Evolutionary conservation across 2,888 invertebrate genomes (phyloP).

Genomic region (Folsomia manolachei): DNA sequence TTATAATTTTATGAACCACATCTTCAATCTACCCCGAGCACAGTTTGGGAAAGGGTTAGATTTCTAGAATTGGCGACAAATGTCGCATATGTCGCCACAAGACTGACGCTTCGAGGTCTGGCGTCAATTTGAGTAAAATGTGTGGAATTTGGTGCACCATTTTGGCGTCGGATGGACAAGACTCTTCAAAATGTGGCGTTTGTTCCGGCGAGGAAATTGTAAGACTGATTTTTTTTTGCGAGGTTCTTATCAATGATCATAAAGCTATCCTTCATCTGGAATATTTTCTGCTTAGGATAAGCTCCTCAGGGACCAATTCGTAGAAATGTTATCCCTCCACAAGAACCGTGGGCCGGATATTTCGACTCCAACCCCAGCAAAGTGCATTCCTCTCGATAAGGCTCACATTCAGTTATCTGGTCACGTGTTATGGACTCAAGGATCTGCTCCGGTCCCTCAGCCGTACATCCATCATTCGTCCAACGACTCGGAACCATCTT

Average conservation of each 20-base stretch:
- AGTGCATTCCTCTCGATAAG: background rate
- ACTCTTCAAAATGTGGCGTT: background rate
- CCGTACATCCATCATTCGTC: conserved; percentile 60
- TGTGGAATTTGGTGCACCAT: conserved; percentile 42
- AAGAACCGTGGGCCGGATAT: background rate
- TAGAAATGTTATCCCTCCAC: background rate
- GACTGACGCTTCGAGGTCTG: too few relatives aligned
- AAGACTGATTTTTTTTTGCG: too few relatives aligned
- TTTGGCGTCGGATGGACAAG: background rate
- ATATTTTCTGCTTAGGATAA: too few relatives aligned
- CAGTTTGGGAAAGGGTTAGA: too few relatives aligned
- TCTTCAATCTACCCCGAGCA: too few relatives aligned
- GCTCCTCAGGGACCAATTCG: background rate
- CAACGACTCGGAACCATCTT: conserved; percentile 58
- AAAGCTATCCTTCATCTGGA: too few relatives aligned
- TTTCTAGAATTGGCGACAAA: too few relatives aligned
- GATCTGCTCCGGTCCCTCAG: conserved; percentile 59
- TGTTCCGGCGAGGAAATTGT: background rate
- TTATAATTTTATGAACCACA: too few relatives aligned
- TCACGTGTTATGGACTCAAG: conserved; percentile 82
- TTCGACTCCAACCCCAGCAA: background rate
- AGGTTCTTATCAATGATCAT: background rate
- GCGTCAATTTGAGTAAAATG: too few relatives aligned
- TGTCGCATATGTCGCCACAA: too few relatives aligned
- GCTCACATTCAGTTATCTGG: conserved; percentile 32